Conservation (phyloP, 2,113 vertebrate genomes). For the Asarcornis scutulata region DNA sequence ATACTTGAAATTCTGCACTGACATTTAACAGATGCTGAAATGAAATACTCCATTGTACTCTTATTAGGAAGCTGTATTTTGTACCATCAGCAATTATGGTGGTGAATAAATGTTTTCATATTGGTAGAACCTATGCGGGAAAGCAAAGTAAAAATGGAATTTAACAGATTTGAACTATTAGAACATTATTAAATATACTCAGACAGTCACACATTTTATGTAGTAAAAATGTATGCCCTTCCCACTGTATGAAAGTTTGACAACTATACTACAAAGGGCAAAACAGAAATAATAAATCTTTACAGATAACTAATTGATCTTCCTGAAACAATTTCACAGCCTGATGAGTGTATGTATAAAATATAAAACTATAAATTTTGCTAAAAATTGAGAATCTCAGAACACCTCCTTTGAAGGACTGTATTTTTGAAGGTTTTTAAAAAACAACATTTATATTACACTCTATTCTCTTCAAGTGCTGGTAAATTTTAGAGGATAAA, state of each 20-base stretch:
- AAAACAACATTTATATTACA: neutral
- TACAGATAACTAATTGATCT: neutral
- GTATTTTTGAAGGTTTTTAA: neutral
- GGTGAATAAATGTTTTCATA: slow-evolving; percentile 66
- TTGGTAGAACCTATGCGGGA: slow-evolving; percentile 56
- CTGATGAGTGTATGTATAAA: neutral
- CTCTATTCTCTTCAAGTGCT: neutral
- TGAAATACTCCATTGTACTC: slow-evolving; percentile 62
- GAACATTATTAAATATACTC: neutral
- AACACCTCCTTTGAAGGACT: neutral
- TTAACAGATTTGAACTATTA: slow-evolving; percentile 62
- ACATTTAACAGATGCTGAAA: slow-evolving; percentile 75
- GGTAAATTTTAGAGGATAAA: neutral
- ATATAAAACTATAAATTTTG: neutral
- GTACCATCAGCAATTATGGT: slow-evolving; percentile 58
- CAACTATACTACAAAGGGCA: neutral
- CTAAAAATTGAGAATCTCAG: neutral
- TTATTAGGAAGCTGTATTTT: slow-evolving; percentile 76
- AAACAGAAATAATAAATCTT: neutral
- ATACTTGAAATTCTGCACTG: slow-evolving; percentile 63
- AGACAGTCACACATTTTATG: neutral
- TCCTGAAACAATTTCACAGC: neutral
- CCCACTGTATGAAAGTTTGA: neutral
- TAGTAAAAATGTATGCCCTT: neutral
- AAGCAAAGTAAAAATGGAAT: slow-evolving; percentile 43